Base-by-base conservation (phyloP, 2,113 vertebrate species). In the Leptocoma aspasia region DNA sequence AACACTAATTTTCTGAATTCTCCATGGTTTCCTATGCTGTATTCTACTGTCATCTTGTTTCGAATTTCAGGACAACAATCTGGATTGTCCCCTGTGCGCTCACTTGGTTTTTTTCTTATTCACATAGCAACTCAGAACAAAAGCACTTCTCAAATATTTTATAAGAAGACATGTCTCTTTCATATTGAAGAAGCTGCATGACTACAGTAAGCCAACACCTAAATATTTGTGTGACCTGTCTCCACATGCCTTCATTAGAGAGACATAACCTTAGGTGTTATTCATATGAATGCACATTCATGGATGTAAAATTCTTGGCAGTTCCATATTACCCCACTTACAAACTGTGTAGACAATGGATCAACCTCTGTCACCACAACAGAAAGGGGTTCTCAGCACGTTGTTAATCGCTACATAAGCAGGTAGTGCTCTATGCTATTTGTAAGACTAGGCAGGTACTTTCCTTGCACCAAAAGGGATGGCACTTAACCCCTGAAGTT, bases 201-300 rank as follows among this genome's bases (percentile, higher is more conserved):
- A 97, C 92, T 97, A 88, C 94, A 77, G 37, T 28, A 91, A 96
- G 95, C 76, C 96, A 97, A 96, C 83, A 75, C 96, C 97, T 96
- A 96, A 96, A 97, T 97, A 97, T 91, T 96, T 96, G 77, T 47
- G 83, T 82, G 86, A 31, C 91, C 59, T 98, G 98, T 87, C 95
- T 97, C 86, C 92, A 97, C 98, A 96, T 54, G 98, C 94, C 73
- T 45, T 70, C 44, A 50, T 72, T 76, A 93, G 70, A 92, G 90
- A 97, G 68, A 90, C 37, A 64, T 92, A 94, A 94, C 96, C 97
- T 90, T 86, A 90, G 95, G 97, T 93, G 31, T 70, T 97, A 37
- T 89, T 97, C 98, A 94, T 80, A 82, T 80, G 87, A 93, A 95
- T 72, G 64, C 81, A 95, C 80, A 96, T 92, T 71, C 69, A 72